Evolutionary conservation across 2,888 invertebrate species (phyloP).

Genomic region (Nephrotoma appendiculata): DNA sequence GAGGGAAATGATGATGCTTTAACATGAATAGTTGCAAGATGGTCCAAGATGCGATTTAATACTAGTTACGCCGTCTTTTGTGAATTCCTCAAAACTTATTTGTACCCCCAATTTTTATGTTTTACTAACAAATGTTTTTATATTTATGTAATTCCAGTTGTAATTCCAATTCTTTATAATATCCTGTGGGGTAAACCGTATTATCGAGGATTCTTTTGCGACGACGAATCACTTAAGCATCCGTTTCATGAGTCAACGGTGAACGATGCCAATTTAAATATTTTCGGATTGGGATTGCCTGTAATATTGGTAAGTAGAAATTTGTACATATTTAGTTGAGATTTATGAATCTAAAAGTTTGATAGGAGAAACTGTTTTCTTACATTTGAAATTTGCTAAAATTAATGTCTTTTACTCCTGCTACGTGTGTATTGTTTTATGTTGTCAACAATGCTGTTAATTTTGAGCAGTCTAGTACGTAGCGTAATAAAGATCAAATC

Average conservation of each 20-base stretch:
- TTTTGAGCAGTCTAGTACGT: no score
- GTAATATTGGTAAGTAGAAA: conserved; percentile 50
- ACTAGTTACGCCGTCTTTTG: no score
- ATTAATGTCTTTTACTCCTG: no score
- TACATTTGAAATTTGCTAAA: not conserved
- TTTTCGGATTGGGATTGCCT: conserved; percentile 60
- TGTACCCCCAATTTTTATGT: no score
- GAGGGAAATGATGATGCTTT: no score
- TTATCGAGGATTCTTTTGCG: conserved; percentile 86
- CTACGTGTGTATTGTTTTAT: no score
- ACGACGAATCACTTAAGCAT: conserved; percentile 82
- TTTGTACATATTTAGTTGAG: not conserved
- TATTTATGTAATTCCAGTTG: conserved; percentile 45
- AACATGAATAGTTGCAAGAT: no score
- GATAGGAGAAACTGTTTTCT: not conserved
- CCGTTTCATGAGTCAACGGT: conserved; percentile 76
- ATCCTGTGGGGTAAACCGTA: conserved; percentile 60
- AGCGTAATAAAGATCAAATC: no score
- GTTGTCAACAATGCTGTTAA: no score
- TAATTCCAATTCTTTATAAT: conserved; percentile 57
- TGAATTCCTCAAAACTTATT: no score
- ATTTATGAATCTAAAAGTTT: conserved; percentile 1
- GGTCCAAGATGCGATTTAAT: no score
- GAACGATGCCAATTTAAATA: conserved; percentile 60
- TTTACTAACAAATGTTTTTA: not conserved